Base-by-base conservation (phyloP, 2,888 invertebrate genomes). In the Lasioglossum pauxillum region DNA sequence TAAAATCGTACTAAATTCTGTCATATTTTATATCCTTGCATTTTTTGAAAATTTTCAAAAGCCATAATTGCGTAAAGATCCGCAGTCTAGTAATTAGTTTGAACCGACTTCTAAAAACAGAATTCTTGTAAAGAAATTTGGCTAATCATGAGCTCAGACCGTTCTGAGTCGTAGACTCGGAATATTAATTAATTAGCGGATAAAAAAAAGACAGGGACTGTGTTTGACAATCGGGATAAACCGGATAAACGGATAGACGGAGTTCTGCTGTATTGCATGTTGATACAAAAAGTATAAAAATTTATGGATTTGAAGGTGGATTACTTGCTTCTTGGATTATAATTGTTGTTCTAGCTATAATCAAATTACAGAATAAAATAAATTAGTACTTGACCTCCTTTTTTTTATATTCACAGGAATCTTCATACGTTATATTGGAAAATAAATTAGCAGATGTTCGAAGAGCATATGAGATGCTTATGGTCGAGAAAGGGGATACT, bases 401-500 rank as follows among this genome's bases (percentile, higher is more conserved):
- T 75, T 73, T 49, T 14, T 76, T 67, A 1, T 31, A 79, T 85
- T 53, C 87, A 82, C 81, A 95, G 94, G 94, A 94, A 89, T 86
- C 90, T 5, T 91, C 93, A 19, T 94, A 92, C 78, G 88, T 88
- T n/a, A 82, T 89, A 10, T 91, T 94, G 84, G 94, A 94, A 83
- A 90, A 93, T 64, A 93, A 94, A 85, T 90, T 94, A 46, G 88
- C 89, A 1, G 96, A 97, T 49, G 94, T 96, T 3, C 96, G 97
- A 75, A 95, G 96, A 86, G 96, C 96, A 31, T 96, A 97, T 78
- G 97, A 97, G 91, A 95, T 95, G 5, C 95, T 97, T 86, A 92
- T 97, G 71, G 95, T 96, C 74, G 97, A 97, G 69, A 97, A 97
- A 87, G 96, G 96, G 0, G 95, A 96, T 0, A 96, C 96, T 27